phyloP scores from a whole-genome alignment of 2,797 vertebrate genomes.

The Uromys caudimaculatus region DNA sequence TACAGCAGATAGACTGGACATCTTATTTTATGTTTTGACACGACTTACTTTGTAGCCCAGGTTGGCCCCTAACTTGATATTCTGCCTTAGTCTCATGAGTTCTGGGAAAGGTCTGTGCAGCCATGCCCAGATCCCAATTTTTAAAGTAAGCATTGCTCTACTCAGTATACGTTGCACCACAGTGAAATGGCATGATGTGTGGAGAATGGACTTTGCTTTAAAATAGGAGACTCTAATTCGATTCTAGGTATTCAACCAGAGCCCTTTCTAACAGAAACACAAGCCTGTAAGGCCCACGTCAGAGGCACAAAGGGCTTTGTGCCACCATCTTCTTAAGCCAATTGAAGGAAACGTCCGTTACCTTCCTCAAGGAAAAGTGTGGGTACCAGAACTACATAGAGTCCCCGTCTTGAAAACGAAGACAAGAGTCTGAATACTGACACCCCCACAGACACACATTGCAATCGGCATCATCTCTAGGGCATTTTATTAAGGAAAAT shows the following conservation, averaged over 20 bases:
- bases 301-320: not conserved
- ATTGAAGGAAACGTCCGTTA: slow-evolving; percentile 42
- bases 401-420: not conserved
- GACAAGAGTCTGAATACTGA: slow-evolving; percentile 7
- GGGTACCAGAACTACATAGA: not conserved
- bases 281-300: not conserved
- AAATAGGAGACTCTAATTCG: not conserved
- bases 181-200: not conserved
- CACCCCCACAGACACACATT: not conserved
- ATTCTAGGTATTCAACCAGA: not conserved
- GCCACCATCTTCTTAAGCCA: not conserved
- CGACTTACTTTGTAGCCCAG: not conserved
- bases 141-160: not conserved
- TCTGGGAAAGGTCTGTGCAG: not conserved
- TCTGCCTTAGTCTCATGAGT: not conserved
- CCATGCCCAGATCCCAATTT: not conserved
- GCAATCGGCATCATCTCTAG: not conserved
- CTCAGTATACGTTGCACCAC: not conserved
- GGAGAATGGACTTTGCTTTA: not conserved
- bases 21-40: not conserved
- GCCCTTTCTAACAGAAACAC: not conserved
- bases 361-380: slow-evolving; percentile 21
- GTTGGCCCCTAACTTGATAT: not conserved
- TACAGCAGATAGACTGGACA: not conserved
- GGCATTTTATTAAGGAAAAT: slow-evolving; percentile 56